Percentiles rank a stretch among this genome's conserved stretches.
Conservation (phyloP, 1,140 invertebrate species). For the Cecropterus lyciades region DNA sequence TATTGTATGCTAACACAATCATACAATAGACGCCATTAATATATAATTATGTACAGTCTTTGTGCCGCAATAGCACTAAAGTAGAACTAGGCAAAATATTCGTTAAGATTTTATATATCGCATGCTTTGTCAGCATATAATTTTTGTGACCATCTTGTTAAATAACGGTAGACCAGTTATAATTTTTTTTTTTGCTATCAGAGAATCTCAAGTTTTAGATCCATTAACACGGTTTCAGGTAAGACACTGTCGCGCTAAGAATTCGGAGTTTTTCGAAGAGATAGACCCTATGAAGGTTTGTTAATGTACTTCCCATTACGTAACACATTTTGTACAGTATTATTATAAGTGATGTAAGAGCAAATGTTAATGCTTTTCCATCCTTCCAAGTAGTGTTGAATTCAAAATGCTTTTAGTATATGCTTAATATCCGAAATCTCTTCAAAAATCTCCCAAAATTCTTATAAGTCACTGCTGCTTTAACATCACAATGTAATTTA, state of each 20-base stretch:
- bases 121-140: no score
- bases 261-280: conserved; percentile 73
- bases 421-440: conserved; percentile 48
- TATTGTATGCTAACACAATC: no score
- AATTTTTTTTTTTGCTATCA: neutral
- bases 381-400: conserved; percentile 12
- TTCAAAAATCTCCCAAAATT: conserved; percentile 67
- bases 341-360: neutral
- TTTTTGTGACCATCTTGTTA: no score
- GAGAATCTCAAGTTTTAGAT: conserved; percentile 28
- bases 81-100: no score
- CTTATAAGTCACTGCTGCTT: conserved; percentile 45
- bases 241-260: conserved; percentile 62
- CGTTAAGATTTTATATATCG: no score
- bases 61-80: no score
- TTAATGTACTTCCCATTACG: conserved; percentile 37
- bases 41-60: no score
- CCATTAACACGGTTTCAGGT: conserved; percentile 60
- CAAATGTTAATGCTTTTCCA: conserved; percentile 13
- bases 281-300: conserved; percentile 71
- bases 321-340: conserved; percentile 22
- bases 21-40: no score
- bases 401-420: conserved; percentile 37
- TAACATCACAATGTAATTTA: conserved; percentile 32
- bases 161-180: no score